Evolutionary conservation across 2,113 vertebrate species (phyloP).

Genomic region (Nansenia antarctica): DNA sequence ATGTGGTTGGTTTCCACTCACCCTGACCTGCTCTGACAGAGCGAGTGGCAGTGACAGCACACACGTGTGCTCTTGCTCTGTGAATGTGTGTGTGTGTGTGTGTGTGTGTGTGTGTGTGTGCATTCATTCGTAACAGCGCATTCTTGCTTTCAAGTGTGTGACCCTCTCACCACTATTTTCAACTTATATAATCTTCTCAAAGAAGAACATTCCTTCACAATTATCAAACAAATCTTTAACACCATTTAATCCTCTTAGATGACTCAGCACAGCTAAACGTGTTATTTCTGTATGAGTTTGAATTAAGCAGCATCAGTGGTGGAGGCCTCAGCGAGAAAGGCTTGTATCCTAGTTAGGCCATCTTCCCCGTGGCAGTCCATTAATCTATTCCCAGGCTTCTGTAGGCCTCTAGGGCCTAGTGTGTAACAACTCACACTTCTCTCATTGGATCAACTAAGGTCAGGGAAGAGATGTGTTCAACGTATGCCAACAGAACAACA

Average conservation of each 20-base stretch:
- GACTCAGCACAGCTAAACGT: too few relatives aligned
- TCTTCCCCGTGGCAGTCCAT: neutral
- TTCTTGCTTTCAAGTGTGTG: neutral
- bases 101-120: neutral
- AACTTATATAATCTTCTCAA: neutral
- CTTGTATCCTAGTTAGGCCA: neutral
- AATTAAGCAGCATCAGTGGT: neutral
- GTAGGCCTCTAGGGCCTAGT: neutral
- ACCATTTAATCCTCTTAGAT: too few relatives aligned
- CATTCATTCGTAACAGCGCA: too few relatives aligned
- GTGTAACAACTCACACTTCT: neutral
- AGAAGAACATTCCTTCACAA: too few relatives aligned
- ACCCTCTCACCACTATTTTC: neutral
- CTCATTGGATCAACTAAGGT: too few relatives aligned
- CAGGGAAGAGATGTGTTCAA: too few relatives aligned
- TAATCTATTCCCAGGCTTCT: constrained; percentile 3
- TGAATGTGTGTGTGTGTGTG: neutral
- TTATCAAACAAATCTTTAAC: too few relatives aligned
- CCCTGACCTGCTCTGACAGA: neutral
- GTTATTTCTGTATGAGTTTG: too few relatives aligned
- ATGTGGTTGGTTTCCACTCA: neutral
- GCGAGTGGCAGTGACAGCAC: neutral
- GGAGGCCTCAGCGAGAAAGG: neutral
- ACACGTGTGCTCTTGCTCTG: neutral
- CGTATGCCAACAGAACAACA: too few relatives aligned